A percentile compares a stretch with the other conserved stretches of the same genome.
phyloP scores from a whole-genome alignment of 1,140 invertebrate species.

The Sitodiplosis mosellana region DNA sequence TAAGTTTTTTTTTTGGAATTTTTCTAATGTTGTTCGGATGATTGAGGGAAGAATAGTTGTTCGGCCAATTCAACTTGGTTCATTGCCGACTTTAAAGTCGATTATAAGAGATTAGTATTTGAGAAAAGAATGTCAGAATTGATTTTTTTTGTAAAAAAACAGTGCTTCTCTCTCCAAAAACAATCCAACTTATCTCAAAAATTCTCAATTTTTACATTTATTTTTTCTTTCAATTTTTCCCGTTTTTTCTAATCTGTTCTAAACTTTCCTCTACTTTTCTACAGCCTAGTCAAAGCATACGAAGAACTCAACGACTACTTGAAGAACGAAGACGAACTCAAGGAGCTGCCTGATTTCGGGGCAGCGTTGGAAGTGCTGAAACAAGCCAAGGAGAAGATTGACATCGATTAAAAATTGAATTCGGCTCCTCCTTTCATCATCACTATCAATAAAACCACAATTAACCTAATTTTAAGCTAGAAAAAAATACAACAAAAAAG shows the following conservation, averaged over 20 bases:
- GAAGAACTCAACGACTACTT: constrained; percentile 56
- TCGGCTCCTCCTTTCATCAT: too few species aligned
- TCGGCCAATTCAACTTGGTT: too few species aligned
- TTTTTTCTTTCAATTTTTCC: too few species aligned
- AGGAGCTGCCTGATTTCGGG: constrained; percentile 50
- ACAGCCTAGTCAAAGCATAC: constrained; percentile 52
- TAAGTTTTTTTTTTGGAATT: too few species aligned
- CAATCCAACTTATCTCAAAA: too few species aligned
- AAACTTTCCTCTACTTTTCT: constrained; percentile 7
- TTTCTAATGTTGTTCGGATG: too few species aligned
- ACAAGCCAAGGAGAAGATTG: constrained; percentile 47
- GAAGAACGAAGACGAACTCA: constrained; percentile 53
- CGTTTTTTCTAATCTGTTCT: neutral
- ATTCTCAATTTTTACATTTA: too few species aligned
- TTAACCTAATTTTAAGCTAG: neutral
- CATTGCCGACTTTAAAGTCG: neutral
- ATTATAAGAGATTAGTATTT: too few species aligned
- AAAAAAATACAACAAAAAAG: neutral
- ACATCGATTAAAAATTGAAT: constrained; percentile 13
- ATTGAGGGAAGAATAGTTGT: too few species aligned
- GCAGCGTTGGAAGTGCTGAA: constrained; percentile 46
- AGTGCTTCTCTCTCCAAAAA: too few species aligned
- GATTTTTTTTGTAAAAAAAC: too few species aligned
- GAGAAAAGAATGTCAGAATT: neutral
- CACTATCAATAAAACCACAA: too few species aligned